These are phyloP conservation scores for Latheticus oryzae DNA, from an alignment of 2,888 invertebrate species.

Conservation along the genomic window DNA sequence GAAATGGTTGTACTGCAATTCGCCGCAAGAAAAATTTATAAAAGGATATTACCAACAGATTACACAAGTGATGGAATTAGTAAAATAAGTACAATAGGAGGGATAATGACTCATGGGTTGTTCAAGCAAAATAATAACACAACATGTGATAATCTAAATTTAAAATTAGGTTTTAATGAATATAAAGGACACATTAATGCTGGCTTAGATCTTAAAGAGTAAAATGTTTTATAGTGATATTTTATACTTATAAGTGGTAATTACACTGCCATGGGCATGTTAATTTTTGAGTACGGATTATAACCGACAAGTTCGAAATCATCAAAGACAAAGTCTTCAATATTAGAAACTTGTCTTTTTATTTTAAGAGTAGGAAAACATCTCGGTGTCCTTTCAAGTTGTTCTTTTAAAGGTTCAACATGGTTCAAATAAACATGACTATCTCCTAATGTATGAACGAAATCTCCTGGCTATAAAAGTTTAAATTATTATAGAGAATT, in stretches of 20 bases:
- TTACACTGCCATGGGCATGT: conserved; percentile 59
- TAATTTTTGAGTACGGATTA: conserved; percentile 87
- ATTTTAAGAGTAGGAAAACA: conserved; percentile 87
- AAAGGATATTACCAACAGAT: conserved; percentile 62
- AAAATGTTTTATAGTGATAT: conserved; percentile 6
- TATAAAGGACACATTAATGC: conserved; percentile 33
- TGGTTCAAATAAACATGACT: conserved; percentile 95
- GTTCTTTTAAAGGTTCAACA: conserved; percentile 82
- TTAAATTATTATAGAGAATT: conserved; percentile 1
- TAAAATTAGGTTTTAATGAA: conserved; percentile 20
- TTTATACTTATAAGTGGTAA: conserved; percentile 4
- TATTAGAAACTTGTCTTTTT: conserved; percentile 76
- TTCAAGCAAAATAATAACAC: conserved; percentile 41
- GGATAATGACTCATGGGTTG: conserved; percentile 43
- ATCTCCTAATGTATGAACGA: conserved; percentile 95
- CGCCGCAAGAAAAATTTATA: conserved; percentile 74
- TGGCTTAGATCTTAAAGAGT: conserved; percentile 32
- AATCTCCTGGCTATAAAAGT: conserved; percentile 82
- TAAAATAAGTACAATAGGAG: conserved; percentile 47
- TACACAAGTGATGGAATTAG: conserved; percentile 26
- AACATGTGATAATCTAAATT: conserved; percentile 30
- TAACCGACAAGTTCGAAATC: conserved; percentile 90
- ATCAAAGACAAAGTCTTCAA: conserved; percentile 88
- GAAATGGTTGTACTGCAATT: conserved; percentile 77
- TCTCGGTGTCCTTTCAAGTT: conserved; percentile 81